These are phyloP conservation scores for Xiphias gladius DNA, from an alignment of 2,113 vertebrate species.

Conservation along the genomic window DNA sequence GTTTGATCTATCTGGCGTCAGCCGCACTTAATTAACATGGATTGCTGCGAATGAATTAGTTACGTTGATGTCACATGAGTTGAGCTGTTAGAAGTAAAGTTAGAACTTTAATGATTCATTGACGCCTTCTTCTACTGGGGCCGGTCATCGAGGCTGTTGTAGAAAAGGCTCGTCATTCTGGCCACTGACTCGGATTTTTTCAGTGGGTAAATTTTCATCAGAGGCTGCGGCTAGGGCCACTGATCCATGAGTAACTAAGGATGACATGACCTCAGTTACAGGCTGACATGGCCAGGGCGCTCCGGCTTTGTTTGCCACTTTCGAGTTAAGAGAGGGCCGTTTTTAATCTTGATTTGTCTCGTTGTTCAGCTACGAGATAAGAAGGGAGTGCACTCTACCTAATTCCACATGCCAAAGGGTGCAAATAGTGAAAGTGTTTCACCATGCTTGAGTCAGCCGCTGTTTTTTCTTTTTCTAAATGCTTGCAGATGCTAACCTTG, in stretches of 20 bases:
- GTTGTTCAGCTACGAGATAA: slow-evolving; percentile 38
- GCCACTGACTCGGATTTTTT: background rate
- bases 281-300: background rate
- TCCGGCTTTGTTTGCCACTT: slow-evolving; percentile 2
- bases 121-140: background rate
- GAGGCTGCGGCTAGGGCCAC: background rate
- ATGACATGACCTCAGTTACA: background rate
- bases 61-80: slow-evolving; percentile 13
- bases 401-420: slow-evolving; percentile 41
- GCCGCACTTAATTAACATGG: background rate
- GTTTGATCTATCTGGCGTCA: background rate
- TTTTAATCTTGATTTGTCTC: slow-evolving; percentile 13
- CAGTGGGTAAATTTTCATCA: background rate
- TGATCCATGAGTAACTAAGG: slow-evolving; percentile 10
- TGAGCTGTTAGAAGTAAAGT: slow-evolving; percentile 2
- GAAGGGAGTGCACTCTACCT: slow-evolving; percentile 20
- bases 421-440: background rate
- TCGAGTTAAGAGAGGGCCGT: background rate
- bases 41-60: background rate
- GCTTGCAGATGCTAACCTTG: too few relatives aligned
- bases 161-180: background rate
- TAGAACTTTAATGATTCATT: background rate
- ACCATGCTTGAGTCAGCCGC: background rate
- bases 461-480: background rate
- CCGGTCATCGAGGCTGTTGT: background rate